These are phyloP conservation scores for Drosophila varians DNA, from an alignment of 1,140 invertebrate species.

Conservation along the genomic window DNA sequence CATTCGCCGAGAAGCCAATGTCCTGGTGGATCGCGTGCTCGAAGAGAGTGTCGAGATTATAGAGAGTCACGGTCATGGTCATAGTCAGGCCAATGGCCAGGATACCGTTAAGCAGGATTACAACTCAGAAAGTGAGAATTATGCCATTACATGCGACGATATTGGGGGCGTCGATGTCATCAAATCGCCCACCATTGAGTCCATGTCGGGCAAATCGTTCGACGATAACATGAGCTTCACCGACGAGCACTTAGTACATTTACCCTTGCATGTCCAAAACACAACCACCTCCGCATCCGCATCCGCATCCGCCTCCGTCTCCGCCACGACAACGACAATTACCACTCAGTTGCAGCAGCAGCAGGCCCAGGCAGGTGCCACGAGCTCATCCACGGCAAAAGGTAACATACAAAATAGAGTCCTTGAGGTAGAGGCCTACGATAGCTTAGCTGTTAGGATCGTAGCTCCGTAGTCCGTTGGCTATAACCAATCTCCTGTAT, in stretches of 20 bases:
- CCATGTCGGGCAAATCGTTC: conserved; percentile 83
- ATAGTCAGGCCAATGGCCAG: conserved; percentile 64
- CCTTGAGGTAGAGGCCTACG: conserved; percentile 46
- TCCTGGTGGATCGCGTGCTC: conserved; percentile 80
- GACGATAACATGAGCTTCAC: conserved; percentile 83
- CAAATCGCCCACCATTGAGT: conserved; percentile 83
- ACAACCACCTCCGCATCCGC: conserved; percentile 36
- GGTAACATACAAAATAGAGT: conserved; percentile 54
- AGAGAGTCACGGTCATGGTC: conserved; percentile 69
- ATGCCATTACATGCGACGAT: conserved; percentile 83
- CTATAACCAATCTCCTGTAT: conserved; percentile 60
- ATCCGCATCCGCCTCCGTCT: conserved; percentile 31
- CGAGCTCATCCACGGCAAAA: conserved; percentile 59
- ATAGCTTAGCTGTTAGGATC: conserved; percentile 47
- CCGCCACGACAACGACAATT: conserved; percentile 48
- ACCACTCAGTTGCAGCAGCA: conserved; percentile 63
- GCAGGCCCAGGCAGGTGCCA: conserved; percentile 50
- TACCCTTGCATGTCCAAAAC: conserved; percentile 69
- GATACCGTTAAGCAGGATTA: conserved; percentile 68
- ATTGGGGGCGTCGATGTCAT: conserved; percentile 80
- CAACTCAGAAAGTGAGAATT: conserved; percentile 83
- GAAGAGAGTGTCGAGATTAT: conserved; percentile 81
- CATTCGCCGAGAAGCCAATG: conserved; percentile 77
- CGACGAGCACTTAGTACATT: conserved; percentile 74
- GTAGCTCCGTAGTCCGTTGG: conserved; percentile 52